These are phyloP conservation scores for Lordiphosa andalusiaca DNA, from an alignment of 2,888 invertebrate species.

Conservation along the genomic window DNA sequence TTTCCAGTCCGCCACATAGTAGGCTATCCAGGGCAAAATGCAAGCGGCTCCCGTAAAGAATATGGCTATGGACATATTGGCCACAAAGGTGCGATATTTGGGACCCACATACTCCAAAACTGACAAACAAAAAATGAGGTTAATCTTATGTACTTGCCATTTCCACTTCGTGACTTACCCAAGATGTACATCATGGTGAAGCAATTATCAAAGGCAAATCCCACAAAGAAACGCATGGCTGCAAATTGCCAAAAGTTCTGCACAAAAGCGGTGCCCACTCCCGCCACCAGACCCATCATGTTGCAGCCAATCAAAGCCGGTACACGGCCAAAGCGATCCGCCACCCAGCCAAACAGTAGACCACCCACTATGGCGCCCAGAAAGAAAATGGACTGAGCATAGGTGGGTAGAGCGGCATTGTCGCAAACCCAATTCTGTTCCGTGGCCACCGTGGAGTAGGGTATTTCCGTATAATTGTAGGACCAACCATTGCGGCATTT, in stretches of 20 bases:
- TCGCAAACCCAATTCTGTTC: constrained; percentile 95
- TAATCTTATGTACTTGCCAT: not conserved
- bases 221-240: constrained; percentile 90
- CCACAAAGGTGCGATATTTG: constrained; percentile 93
- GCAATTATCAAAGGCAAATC: constrained; percentile 93
- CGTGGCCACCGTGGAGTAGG: constrained; percentile 91
- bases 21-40: constrained; percentile 91
- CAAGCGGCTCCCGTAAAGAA: constrained; percentile 92
- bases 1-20: constrained; percentile 90
- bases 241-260: constrained; percentile 89
- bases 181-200: constrained; percentile 96
- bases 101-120: constrained; percentile 94
- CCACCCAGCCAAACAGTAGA: constrained; percentile 91
- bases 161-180: constrained; percentile 82
- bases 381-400: constrained; percentile 92
- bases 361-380: constrained; percentile 93
- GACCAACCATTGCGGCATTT: constrained; percentile 90
- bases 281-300: constrained; percentile 85
- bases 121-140: constrained; percentile 67
- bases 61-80: constrained; percentile 94
- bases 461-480: constrained; percentile 89
- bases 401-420: constrained; percentile 87
- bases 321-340: constrained; percentile 91
- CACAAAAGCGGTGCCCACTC: constrained; percentile 88
- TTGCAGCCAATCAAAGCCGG: constrained; percentile 90